Evolutionary conservation across 2,113 vertebrate genomes (phyloP).

Genomic region (Ochotona princeps): DNA sequence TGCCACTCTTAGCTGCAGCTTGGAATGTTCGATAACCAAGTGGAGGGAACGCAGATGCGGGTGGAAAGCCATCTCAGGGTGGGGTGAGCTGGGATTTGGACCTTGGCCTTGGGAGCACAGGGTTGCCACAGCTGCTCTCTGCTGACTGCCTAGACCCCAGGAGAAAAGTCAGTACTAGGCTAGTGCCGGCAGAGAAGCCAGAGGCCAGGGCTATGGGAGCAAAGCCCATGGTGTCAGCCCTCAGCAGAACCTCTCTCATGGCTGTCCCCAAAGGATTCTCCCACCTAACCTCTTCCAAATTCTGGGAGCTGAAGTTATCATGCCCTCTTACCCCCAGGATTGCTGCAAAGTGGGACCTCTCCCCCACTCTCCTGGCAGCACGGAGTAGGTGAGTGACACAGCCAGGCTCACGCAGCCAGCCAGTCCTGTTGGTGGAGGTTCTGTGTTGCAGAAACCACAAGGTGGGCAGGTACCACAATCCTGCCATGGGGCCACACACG

Average conservation of each 20-base stretch:
- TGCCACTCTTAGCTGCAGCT: not conserved
- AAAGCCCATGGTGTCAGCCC: accelerated
- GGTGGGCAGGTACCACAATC: not conserved
- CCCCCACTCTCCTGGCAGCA: not conserved
- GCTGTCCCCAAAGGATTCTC: not conserved
- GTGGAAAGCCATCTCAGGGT: not conserved
- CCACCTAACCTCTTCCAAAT: not conserved
- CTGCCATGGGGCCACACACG: not conserved
- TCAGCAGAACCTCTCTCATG: not conserved
- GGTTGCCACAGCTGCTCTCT: not conserved
- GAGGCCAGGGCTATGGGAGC: accelerated
- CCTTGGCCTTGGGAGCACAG: not conserved
- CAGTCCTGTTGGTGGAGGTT: accelerated
- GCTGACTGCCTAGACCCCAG: not conserved
- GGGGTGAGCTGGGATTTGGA: not conserved
- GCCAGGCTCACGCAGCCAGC: not conserved
- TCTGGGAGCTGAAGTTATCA: not conserved
- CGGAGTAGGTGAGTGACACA: not conserved
- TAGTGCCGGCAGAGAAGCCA: not conserved
- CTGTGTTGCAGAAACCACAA: not conserved
- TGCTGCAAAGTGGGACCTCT: not conserved
- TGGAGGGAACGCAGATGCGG: not conserved
- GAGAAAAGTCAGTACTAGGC: not conserved
- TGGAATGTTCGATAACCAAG: not conserved
- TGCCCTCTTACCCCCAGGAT: not conserved